Percentiles rank a stretch among this genome's conserved stretches.
Evolutionary conservation across 2,113 vertebrate genomes (phyloP).

Genomic region (Axis porcinus): DNA sequence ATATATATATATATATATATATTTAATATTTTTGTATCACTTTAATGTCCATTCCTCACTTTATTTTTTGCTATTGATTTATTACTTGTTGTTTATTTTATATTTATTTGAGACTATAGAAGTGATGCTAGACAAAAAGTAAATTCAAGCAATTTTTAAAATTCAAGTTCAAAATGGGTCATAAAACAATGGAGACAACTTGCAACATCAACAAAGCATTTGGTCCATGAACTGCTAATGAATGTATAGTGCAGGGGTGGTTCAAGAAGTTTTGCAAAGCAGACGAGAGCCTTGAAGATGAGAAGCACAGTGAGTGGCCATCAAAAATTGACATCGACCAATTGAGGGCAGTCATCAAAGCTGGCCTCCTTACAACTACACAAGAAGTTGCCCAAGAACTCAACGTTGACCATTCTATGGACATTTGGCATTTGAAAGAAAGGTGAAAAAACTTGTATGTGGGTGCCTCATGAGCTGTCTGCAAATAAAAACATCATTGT

Average conservation of each 20-base stretch:
- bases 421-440: background rate
- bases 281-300: background rate
- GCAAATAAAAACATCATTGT: background rate
- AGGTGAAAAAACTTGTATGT: background rate
- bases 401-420: background rate
- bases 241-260: background rate
- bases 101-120: background rate
- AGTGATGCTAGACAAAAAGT: background rate
- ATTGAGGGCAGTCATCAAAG: background rate
- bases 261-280: background rate
- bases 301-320: background rate
- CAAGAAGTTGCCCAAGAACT: background rate
- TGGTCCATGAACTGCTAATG: background rate
- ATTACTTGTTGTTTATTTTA: background rate
- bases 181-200: background rate
- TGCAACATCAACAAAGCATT: background rate
- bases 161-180: background rate
- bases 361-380: background rate
- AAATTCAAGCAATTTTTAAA: background rate
- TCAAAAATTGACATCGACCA: background rate
- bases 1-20: background rate
- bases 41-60: background rate
- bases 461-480: background rate
- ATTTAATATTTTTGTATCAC: background rate
- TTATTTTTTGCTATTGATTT: background rate